These are phyloP conservation scores for Brachystomella parvula DNA, from an alignment of 1,140 invertebrate genomes.

Conservation along the genomic window DNA sequence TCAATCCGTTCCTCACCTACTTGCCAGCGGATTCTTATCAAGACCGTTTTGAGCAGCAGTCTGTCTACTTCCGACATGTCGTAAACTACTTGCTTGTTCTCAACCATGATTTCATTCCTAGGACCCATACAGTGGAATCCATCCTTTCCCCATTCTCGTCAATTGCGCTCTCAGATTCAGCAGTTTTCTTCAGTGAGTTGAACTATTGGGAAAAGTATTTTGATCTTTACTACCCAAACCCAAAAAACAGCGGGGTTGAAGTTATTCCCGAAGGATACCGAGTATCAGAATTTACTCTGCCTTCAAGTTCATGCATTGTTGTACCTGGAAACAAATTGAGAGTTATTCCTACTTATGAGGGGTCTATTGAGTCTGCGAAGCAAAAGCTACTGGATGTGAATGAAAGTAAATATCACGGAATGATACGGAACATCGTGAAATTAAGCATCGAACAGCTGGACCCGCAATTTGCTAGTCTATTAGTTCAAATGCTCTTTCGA, in stretches of 20 bases:
- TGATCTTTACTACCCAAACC: conserved; percentile 21
- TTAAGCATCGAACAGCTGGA: conserved; percentile 20
- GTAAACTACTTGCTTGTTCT: conserved; percentile 26
- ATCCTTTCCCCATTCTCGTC: conserved; percentile 19
- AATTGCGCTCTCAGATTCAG: conserved; percentile 21
- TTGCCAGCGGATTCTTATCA: conserved; percentile 11
- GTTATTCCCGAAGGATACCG: conserved; percentile 30
- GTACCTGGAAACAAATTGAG: neutral
- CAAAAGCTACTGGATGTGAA: conserved; percentile 22
- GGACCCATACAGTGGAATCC: conserved; percentile 29
- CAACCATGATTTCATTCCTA: conserved; percentile 31
- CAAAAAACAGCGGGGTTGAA: neutral
- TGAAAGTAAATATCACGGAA: conserved; percentile 17
- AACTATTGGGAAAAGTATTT: conserved; percentile 33
- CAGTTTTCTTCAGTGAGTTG: conserved; percentile 29
- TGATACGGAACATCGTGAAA: conserved; percentile 22
- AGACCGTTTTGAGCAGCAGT: conserved; percentile 18
- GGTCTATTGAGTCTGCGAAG: neutral
- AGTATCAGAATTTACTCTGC: conserved; percentile 13
- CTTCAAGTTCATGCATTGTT: neutral
- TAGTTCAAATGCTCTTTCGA: conserved; percentile 29
- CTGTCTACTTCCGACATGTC: conserved; percentile 29
- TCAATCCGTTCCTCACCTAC: conserved; percentile 19
- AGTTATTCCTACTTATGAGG: neutral
- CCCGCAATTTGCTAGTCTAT: conserved; percentile 20